A percentile compares a stretch with the other conserved stretches of the same genome.
phyloP scores from a whole-genome alignment of 2,797 vertebrate species.

The Dicrostonyx torquatus region DNA sequence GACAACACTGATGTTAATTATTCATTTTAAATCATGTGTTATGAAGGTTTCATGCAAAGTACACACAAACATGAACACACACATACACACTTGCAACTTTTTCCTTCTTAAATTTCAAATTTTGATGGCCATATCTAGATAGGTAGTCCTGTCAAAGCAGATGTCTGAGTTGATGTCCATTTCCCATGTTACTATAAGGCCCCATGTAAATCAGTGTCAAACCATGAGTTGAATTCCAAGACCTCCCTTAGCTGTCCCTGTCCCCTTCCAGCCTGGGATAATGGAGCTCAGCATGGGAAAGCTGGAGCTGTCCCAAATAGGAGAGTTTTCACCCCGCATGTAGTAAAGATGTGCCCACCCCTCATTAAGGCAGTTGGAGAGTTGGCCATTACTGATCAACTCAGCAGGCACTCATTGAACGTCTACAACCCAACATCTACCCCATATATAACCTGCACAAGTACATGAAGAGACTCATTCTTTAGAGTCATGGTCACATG shows the following conservation, averaged over 20 bases:
- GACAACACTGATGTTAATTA: background rate
- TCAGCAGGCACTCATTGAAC: background rate
- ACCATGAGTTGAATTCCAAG: background rate
- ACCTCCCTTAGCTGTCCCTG: background rate
- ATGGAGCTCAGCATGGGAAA: background rate
- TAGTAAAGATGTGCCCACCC: background rate
- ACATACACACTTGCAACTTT: background rate
- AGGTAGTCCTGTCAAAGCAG: background rate
- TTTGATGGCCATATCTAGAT: background rate
- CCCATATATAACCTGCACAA: background rate
- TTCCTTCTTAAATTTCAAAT: background rate
- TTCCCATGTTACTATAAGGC: background rate
- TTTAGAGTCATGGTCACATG: background rate
- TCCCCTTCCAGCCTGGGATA: background rate
- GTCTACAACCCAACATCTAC: background rate
- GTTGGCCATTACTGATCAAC: background rate
- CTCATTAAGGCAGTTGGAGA: background rate
- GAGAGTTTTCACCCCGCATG: background rate
- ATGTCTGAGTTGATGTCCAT: background rate
- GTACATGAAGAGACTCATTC: background rate
- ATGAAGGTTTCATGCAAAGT: background rate
- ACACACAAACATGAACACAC: background rate
- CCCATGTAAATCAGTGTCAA: background rate
- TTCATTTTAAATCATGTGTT: background rate
- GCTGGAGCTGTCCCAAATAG: background rate